phyloP scores from a whole-genome alignment of 1,140 invertebrate species.

The Archivesica marissinica region DNA sequence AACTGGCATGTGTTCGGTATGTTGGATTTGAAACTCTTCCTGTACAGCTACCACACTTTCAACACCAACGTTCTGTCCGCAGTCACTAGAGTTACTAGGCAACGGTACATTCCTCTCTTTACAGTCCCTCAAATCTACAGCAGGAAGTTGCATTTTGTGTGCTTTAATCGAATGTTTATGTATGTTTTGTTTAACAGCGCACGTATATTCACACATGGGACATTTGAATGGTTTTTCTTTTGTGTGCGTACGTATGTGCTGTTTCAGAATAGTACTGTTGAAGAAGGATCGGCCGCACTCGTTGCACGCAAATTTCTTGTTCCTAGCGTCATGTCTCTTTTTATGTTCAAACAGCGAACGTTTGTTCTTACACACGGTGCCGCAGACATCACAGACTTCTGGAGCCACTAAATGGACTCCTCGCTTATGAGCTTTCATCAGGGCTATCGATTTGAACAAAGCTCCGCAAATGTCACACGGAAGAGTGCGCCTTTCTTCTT shows the following conservation, averaged over 20 bases:
- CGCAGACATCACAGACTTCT: slow-evolving; percentile 23
- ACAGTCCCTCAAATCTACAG: slow-evolving; percentile 15
- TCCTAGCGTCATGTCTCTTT: slow-evolving; percentile 19
- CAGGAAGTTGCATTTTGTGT: not conserved
- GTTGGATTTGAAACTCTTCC: too few species aligned
- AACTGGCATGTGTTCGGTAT: too few species aligned
- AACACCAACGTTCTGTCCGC: too few species aligned
- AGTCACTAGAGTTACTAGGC: too few species aligned
- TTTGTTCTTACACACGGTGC: slow-evolving; percentile 9
- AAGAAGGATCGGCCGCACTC: slow-evolving; percentile 12
- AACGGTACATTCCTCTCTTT: too few species aligned
- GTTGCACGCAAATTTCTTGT: slow-evolving; percentile 1
- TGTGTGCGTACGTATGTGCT: slow-evolving; percentile 19
- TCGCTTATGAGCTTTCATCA: not conserved
- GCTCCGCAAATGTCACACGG: slow-evolving; percentile 22
- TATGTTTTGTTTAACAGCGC: slow-evolving; percentile 8
- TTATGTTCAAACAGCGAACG: not conserved
- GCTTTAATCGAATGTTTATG: not conserved
- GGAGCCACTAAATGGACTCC: slow-evolving; percentile 16
- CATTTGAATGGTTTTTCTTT: slow-evolving; percentile 34
- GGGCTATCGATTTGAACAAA: not conserved
- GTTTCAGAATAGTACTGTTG: slow-evolving; percentile 17
- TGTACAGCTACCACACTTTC: too few species aligned
- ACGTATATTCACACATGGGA: slow-evolving; percentile 22
- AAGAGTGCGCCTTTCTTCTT: not conserved